phyloP scores from a whole-genome alignment of 2,888 invertebrate species.

The Chrysodeixis includens region DNA sequence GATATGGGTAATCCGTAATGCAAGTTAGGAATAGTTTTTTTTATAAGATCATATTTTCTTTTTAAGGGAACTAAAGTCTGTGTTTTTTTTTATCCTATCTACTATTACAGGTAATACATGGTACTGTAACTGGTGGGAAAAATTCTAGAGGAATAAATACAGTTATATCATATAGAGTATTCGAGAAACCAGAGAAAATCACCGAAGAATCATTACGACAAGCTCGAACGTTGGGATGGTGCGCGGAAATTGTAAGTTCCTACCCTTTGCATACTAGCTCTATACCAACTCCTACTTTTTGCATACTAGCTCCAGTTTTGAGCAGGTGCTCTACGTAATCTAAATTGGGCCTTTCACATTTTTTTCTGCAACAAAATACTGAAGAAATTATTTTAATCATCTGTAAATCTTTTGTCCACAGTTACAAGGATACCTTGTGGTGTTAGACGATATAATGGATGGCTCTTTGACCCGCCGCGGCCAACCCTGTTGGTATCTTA shows the following conservation, averaged over 20 bases:
- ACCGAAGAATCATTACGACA: constrained; percentile 92
- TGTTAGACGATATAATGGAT: constrained; percentile 98
- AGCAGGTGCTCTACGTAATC: no score
- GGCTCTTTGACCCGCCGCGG: constrained; percentile 94
- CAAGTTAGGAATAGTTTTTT: no score
- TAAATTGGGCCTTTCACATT: no score
- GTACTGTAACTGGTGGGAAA: constrained; percentile 96
- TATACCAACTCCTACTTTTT: not conserved
- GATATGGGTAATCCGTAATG: no score
- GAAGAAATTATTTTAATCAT: no score
- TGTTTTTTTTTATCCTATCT: no score
- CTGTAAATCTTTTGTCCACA: constrained; percentile 76
- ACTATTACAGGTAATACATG: constrained; percentile 91
- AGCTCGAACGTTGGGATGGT: constrained; percentile 96
- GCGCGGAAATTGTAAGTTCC: constrained; percentile 94
- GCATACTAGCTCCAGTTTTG: no score
- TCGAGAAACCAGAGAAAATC: constrained; percentile 90
- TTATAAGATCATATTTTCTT: no score
- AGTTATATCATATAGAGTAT: constrained; percentile 91
- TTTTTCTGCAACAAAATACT: no score
- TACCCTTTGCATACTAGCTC: constrained; percentile 29
- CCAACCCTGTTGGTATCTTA: constrained; percentile 95
- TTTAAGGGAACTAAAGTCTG: no score
- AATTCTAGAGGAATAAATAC: constrained; percentile 92
- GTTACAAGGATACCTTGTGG: constrained; percentile 95